phyloP scores from a whole-genome alignment of 2,113 vertebrate species.

The Excalfactoria chinensis region DNA sequence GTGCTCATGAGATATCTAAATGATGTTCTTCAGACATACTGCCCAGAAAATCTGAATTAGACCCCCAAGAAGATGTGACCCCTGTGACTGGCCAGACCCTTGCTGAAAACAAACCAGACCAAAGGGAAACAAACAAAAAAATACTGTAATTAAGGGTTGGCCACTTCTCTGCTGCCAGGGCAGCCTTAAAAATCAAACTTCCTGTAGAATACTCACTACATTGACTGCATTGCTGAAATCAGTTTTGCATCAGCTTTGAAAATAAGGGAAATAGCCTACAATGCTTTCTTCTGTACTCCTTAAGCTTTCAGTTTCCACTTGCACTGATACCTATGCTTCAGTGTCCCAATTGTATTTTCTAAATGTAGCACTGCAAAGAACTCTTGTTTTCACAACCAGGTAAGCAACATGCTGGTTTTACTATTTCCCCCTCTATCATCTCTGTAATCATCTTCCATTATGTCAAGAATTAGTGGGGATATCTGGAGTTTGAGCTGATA shows the following conservation, averaged over 20 bases:
- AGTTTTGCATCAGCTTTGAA: not conserved
- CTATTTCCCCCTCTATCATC: rapidly evolving
- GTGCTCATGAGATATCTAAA: not conserved
- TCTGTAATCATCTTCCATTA: not conserved
- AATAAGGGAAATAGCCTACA: not conserved
- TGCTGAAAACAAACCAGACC: not conserved
- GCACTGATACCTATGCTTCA: not conserved
- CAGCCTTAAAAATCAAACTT: conserved; percentile 4
- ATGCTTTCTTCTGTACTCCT: not conserved
- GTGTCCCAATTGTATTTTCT: not conserved
- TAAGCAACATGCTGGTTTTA: not conserved
- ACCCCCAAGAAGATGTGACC: not conserved
- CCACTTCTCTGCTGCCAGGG: not conserved
- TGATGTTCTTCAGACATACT: not conserved
- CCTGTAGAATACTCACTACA: not conserved
- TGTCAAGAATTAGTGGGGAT: not conserved
- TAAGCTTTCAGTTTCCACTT: not conserved
- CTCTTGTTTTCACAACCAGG: not conserved
- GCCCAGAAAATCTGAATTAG: not conserved
- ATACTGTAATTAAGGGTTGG: not conserved
- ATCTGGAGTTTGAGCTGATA: not conserved
- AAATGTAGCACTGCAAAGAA: not conserved
- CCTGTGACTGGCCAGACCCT: not conserved
- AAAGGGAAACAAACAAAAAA: not conserved
- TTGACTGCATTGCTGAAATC: not conserved